Base-by-base conservation (phyloP, 1,140 invertebrate genomes). In the Meteorus sp. region DNA sequence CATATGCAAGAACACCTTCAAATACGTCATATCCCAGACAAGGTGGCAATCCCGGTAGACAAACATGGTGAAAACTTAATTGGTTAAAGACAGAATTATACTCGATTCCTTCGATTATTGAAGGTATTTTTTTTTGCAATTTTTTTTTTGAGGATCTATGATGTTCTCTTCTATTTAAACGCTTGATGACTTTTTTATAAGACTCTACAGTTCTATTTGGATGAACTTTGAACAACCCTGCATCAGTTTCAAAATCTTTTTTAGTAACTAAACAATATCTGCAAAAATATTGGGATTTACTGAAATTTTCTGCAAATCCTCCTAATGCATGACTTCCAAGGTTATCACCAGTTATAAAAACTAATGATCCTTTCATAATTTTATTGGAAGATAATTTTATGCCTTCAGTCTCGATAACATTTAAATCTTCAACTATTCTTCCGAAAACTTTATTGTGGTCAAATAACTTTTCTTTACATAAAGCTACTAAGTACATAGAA, bases 221-320 rank as follows among this genome's bases (percentile, higher is more conserved):
- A 35, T 25, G 56, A 6, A n/a, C 20, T 19, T 19, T 55, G n/a
- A 31, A 39, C 15, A 50, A 25, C 11, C 25, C 9, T 17, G 9
- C 11, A 54, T 64, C 43, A 20, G 13, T 33, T 9, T 68, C 3
- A 56, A 64, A 63, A 31, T 62, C 45, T 19, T 62, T 43, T 52
- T 41, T 59, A 1, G 35, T 55, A 25, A 62, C 25, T 13, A 56
- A 35, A 61, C 63, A 69, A 37, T 61, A 65, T 37, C 57, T 15
- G 44, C 62, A 66, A 37, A 68, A 61, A 56, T 68, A 63, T 31
- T 62, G 37, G 20, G 60, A 11, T 13, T 15, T 61, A 60, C 60
- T 64, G 25, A 68, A 68, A 60, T 68, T 70, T 63, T 64, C 58
- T 17, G 54, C 15, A 50, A 67, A 64, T 19, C 66, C 66, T 22